Conservation (phyloP, 1,140 invertebrate genomes). For the Monomorium pharaonis region DNA sequence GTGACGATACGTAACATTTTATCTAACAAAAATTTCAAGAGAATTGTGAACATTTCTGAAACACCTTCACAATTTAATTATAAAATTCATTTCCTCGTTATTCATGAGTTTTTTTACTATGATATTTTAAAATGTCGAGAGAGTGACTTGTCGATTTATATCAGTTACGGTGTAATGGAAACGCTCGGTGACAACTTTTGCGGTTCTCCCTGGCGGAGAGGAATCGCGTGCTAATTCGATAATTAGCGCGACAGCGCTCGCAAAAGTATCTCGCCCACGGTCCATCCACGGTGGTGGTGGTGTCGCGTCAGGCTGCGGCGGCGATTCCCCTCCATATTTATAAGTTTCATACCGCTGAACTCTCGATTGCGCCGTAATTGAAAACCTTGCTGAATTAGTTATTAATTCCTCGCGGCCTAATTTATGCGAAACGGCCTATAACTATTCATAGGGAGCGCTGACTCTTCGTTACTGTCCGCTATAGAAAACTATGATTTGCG, state of each 20-base stretch:
- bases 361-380: constrained; percentile 66
- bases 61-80: not conserved
- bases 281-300: not conserved
- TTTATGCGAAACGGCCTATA: constrained; percentile 69
- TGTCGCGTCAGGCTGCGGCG: not conserved
- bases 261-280: constrained; percentile 48
- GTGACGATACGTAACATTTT: not conserved
- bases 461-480: constrained; percentile 44
- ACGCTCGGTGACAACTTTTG: constrained; percentile 36
- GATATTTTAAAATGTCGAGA: not conserved
- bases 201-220: constrained; percentile 63
- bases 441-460: constrained; percentile 68
- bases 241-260: constrained; percentile 70
- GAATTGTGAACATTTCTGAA: not conserved
- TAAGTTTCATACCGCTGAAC: constrained; percentile 59
- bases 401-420: constrained; percentile 66
- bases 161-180: constrained; percentile 6
- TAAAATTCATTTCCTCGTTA: not conserved
- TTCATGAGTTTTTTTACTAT: not conserved
- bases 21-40: not conserved
- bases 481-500: constrained; percentile 54
- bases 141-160: not conserved
- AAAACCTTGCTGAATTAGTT: constrained; percentile 72
- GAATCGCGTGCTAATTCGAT: constrained; percentile 65
- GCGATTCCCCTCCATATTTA: constrained; percentile 64